Conservation (phyloP, 2,113 vertebrate species). For the Leptodactylus fuscus region DNA sequence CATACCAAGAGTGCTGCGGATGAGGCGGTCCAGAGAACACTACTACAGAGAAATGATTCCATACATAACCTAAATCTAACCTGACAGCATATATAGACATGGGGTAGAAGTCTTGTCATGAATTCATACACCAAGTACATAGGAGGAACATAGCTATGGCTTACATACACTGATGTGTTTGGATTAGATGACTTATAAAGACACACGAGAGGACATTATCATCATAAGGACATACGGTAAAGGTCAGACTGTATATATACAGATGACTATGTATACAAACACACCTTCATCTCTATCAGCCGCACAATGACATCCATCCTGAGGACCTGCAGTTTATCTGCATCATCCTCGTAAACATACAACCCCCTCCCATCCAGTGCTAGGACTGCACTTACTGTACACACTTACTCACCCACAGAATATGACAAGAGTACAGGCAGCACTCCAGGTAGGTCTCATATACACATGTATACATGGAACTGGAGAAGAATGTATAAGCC, state of each 20-base stretch:
- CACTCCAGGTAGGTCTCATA: slow-evolving; percentile 1
- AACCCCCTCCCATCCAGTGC: slow-evolving; percentile 66
- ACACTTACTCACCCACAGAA: slow-evolving; percentile 49
- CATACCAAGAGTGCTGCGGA: background rate
- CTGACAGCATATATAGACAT: background rate
- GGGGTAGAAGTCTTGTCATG: background rate
- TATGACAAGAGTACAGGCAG: background rate
- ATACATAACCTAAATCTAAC: background rate
- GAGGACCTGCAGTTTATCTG: slow-evolving; percentile 56
- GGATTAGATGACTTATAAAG: background rate
- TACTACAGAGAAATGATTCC: background rate
- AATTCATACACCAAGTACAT: background rate
- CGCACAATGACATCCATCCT: slow-evolving; percentile 53
- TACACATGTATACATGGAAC: background rate
- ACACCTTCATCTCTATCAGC: slow-evolving; percentile 42
- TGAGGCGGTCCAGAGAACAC: background rate
- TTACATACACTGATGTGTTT: background rate
- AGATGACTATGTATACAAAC: slow-evolving; percentile 3
- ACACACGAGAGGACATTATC: background rate
- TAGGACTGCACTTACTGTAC: slow-evolving; percentile 61
- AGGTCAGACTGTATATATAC: background rate
- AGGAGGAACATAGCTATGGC: background rate
- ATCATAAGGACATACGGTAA: background rate
- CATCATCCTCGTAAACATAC: slow-evolving; percentile 60
- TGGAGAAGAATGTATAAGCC: background rate